phyloP scores from a whole-genome alignment of 2,888 invertebrate genomes.

The Brachynemurus nebulosus region DNA sequence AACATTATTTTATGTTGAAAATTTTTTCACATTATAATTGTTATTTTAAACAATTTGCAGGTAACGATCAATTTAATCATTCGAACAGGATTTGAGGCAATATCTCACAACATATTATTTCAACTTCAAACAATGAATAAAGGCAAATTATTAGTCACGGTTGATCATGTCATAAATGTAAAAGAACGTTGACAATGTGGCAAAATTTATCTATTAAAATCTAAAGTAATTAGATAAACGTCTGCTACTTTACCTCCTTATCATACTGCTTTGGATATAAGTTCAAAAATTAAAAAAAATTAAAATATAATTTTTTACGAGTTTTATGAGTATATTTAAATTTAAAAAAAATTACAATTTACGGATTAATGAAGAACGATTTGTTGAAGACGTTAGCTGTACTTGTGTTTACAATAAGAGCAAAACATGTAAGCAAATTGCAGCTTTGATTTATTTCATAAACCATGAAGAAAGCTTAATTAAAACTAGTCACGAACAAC shows the following conservation, averaged over 20 bases:
- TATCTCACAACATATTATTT: constrained; percentile 1
- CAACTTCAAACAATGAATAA: constrained; percentile 10
- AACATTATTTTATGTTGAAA: too few species aligned
- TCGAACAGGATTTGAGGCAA: background rate
- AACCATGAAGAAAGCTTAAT: too few species aligned
- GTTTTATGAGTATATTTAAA: background rate
- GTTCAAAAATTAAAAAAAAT: background rate
- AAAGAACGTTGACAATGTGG: constrained; percentile 10
- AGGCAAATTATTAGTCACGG: constrained; percentile 4
- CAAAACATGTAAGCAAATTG: too few species aligned
- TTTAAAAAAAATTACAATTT: background rate
- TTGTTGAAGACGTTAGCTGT: too few species aligned
- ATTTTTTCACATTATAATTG: too few species aligned
- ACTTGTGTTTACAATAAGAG: too few species aligned
- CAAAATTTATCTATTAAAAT: constrained; percentile 9
- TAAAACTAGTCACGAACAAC: too few species aligned
- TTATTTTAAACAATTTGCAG: constrained; percentile 7
- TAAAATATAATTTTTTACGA: background rate
- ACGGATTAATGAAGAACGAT: too few species aligned
- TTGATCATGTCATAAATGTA: constrained; percentile 11
- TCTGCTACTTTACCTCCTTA: constrained; percentile 12
- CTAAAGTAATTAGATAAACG: constrained; percentile 11
- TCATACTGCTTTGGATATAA: constrained; percentile 7
- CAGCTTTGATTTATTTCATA: too few species aligned
- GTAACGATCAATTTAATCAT: background rate